phyloP scores from a whole-genome alignment of 30 jellyfish, hydroid and myxozoan genomes.

The Calvadosia cruxmelitensis region DNA sequence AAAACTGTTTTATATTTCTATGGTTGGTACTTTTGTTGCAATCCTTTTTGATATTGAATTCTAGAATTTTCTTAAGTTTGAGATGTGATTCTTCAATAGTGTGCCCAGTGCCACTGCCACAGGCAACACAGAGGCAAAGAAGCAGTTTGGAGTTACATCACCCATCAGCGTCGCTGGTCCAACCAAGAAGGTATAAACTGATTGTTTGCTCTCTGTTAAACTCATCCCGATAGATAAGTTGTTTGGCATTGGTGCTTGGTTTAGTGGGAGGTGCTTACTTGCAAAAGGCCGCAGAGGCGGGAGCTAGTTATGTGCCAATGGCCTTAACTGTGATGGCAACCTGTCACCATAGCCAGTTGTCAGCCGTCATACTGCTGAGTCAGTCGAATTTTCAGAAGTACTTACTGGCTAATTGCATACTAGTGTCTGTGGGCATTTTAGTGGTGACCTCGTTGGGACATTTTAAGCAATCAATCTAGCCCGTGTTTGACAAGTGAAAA shows the following conservation, averaged over 20 bases:
- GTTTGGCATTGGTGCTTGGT: too few species aligned
- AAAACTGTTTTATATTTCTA: too few species aligned
- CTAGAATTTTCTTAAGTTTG: too few species aligned
- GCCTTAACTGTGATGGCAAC: neutral
- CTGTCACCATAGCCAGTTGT: too few species aligned
- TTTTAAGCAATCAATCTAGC: neutral
- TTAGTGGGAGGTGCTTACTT: neutral
- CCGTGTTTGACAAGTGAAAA: neutral
- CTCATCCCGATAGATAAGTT: too few species aligned
- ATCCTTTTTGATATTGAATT: too few species aligned
- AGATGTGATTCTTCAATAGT: too few species aligned
- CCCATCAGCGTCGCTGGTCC: constrained; percentile 92
- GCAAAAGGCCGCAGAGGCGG: neutral
- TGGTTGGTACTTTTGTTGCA: too few species aligned
- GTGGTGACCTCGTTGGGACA: neutral
- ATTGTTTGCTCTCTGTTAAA: neutral
- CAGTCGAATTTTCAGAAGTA: too few species aligned
- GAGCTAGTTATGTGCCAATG: neutral
- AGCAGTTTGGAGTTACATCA: constrained; percentile 94
- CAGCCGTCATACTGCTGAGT: too few species aligned
- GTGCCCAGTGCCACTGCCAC: constrained; percentile 12
- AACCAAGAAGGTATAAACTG: constrained; percentile 40
- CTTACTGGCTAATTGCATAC: too few species aligned
- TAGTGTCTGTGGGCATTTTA: too few species aligned
- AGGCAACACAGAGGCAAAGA: constrained; percentile 12